Evolutionary conservation across 2,888 invertebrate genomes (phyloP), one percentile per base, ranked within the genome.

Genomic region (Cancer borealis): DNA sequence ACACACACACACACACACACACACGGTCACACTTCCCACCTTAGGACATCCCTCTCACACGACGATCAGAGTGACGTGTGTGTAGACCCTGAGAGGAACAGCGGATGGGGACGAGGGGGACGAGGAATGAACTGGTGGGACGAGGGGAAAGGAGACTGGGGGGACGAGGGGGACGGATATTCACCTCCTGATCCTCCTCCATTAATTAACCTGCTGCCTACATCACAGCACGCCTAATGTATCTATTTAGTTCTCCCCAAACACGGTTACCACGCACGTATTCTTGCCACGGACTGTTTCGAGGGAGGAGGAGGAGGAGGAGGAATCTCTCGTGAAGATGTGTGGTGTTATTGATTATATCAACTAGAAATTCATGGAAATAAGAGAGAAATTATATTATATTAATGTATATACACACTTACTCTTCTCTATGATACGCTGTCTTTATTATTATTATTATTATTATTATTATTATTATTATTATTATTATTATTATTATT

Each of bases 1-100:
- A 66, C 6, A 5, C 66, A 66, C 6, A 66, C 66, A n/a, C 46
- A n/a, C n/a, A n/a, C 46, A 46, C 12, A 49, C 46, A 49, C 46
- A 47, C 46, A 49, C n/a, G n/a, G 66, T 66, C n/a, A 66, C 66
- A 66, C 66, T 66, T 66, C 66, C 66, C 66, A 66, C n/a, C 66
- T 66, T 66, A 66, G n/a, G 5, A 21, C 21, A n/a, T n/a, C n/a
- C 21, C 66, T 14, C 66, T 66, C 89, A 45, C 49, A 49, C 89
- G 0, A 26, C 47, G 89, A 17, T 46, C n/a, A 14, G 47, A 12
- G 47, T 45, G 1, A 45, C n/a, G 30, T 39, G 46, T 5, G n/a
- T 47, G 47, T 14, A 14, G 21, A 4, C 3, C 3, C n/a, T 66
- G n/a, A 21, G 66, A n/a, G 21, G 66, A n/a, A 14, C 66, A 5